These are phyloP conservation scores for Macrosteles quadrilineatus DNA, from an alignment of 1,140 invertebrate genomes.

Conservation along the genomic window DNA sequence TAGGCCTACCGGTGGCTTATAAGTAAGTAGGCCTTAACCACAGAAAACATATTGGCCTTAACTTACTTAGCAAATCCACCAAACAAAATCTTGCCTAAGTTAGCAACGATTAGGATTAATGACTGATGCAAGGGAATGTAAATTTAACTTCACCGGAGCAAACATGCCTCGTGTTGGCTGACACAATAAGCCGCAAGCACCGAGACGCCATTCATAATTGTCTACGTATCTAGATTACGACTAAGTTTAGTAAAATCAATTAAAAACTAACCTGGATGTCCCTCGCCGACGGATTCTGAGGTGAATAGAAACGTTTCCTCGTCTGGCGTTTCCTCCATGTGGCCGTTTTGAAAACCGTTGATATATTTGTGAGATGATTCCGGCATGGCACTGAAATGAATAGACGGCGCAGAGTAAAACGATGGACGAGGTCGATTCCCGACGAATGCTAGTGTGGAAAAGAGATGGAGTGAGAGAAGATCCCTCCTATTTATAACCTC, in stretches of 20 bases:
- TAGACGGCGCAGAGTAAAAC: too few species aligned
- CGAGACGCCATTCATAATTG: not conserved
- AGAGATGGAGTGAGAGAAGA: not conserved
- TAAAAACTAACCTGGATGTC: conserved; percentile 84
- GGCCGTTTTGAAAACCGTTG: conserved; percentile 59
- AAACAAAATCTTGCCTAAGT: too few species aligned
- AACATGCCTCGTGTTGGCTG: not conserved
- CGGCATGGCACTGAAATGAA: conserved; percentile 40
- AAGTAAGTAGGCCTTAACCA: too few species aligned
- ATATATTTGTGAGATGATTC: conserved; percentile 40
- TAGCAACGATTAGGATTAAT: too few species aligned
- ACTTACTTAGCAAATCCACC: too few species aligned
- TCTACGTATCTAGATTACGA: not conserved
- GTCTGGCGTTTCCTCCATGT: conserved; percentile 73
- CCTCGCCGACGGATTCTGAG: conserved; percentile 98
- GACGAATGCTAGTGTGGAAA: conserved; percentile 26
- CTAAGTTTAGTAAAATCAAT: conserved; percentile 29
- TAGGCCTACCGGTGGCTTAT: too few species aligned
- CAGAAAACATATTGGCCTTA: too few species aligned
- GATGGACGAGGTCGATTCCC: not conserved
- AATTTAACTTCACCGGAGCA: too few species aligned
- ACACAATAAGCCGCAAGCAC: not conserved
- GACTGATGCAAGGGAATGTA: too few species aligned
- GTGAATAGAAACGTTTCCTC: conserved; percentile 95
- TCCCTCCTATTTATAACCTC: conserved; percentile 26